Evolutionary conservation across 92 coral and sea anemone genomes (phyloP).

Genomic region (Pocillopora meandrina): DNA sequence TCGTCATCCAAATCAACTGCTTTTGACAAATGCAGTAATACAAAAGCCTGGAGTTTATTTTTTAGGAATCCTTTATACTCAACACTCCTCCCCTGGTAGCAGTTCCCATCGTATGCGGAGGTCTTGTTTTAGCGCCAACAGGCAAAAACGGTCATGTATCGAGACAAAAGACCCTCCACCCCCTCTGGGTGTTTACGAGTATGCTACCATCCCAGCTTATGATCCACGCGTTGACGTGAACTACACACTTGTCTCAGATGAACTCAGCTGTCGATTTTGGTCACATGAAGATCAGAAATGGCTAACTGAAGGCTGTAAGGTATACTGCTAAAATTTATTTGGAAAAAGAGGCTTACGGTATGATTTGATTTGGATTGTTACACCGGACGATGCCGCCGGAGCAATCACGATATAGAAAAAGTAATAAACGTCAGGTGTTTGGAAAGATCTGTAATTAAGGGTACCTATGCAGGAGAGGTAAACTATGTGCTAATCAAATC

Average conservation of each 20-base stretch:
- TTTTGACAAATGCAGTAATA: not conserved
- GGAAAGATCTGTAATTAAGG: no score
- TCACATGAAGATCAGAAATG: conserved; percentile 41
- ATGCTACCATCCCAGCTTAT: not conserved
- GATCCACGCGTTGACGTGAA: conserved; percentile 38
- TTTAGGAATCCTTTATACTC: not conserved
- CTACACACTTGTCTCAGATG: conserved; percentile 44
- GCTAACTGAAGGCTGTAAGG: conserved; percentile 54
- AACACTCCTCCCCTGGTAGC: not conserved
- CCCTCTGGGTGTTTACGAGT: conserved; percentile 1
- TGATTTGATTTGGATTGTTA: no score
- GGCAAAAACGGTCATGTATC: conserved; percentile 54
- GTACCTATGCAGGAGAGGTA: no score
- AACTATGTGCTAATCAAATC: no score
- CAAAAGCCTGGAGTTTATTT: conserved; percentile 20
- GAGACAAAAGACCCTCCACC: conserved; percentile 53
- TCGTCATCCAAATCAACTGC: conserved; percentile 20
- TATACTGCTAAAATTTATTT: not conserved
- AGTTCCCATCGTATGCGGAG: conserved; percentile 29
- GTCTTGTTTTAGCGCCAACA: conserved; percentile 45
- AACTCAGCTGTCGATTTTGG: conserved; percentile 57
- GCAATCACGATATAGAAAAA: no score
- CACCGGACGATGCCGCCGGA: no score
- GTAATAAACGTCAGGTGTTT: no score
- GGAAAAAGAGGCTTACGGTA: not conserved